Base-by-base conservation (phyloP, 2,888 invertebrate genomes). In the Sabellastarte sp. region DNA sequence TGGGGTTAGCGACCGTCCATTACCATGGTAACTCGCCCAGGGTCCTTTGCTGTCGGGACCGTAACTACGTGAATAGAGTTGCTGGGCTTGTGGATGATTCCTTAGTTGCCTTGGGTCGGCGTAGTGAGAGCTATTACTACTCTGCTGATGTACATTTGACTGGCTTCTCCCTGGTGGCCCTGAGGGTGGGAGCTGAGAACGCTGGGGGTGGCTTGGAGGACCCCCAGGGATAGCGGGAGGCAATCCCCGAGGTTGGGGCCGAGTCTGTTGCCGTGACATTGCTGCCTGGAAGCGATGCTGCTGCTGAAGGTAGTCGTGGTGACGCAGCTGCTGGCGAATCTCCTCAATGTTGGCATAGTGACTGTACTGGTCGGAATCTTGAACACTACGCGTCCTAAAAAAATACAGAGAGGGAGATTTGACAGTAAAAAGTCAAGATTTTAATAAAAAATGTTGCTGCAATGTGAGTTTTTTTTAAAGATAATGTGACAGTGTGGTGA, bases 331-430 rank as follows among this genome's bases (percentile, higher is more conserved):
- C 77, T 90, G 90, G 84, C 92, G 91, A 76, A 93, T 89, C 85
- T 93, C 92, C 80, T 92, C 91, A 76, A 91, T 92, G 84, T 93
- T 93, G 70, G 91, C 91, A 82, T 92, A 92, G 81, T 93, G 92
- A 53, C 87, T 87, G 75, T 87, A 88, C 53, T 61, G 60, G 10
- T 53, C 62, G 20, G 62, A 60, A 51, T 64, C 64, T n/a, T n/a
- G n/a, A n/a, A n/a, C n/a, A n/a, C n/a, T n/a, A n/a, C n/a, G n/a
- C n/a, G n/a, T n/a, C n/a, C n/a, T n/a, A n/a, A n/a, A n/a, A n/a
- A n/a, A n/a, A n/a, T n/a, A n/a, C n/a, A n/a, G n/a, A n/a, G n/a
- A n/a, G n/a, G n/a, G n/a, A n/a, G n/a, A n/a, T n/a, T n/a, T n/a
- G n/a, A n/a, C n/a, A n/a, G n/a, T n/a, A n/a, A n/a, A n/a, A n/a